Percentiles rank a stretch among this genome's conserved stretches.
Evolutionary conservation across 1,140 invertebrate genomes (phyloP).

Genomic region (Papilio polytes): DNA sequence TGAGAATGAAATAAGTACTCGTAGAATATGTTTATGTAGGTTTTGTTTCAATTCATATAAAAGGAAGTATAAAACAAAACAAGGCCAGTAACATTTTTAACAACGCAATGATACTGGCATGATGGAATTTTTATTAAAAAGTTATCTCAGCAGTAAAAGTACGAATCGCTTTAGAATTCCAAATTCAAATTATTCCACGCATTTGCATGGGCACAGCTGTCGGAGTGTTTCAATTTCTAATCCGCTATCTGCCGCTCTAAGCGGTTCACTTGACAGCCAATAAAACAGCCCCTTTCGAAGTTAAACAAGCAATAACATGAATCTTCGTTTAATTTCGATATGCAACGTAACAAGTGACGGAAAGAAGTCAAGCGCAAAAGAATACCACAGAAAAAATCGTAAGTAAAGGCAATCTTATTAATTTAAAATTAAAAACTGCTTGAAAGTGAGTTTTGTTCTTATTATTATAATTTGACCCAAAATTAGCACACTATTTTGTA

Average conservation of each 20-base stretch:
- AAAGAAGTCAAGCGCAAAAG: not conserved
- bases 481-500: no score
- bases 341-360: not conserved
- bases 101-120: not conserved
- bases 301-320: not conserved
- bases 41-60: no score
- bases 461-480: no score
- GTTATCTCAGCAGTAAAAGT: not conserved
- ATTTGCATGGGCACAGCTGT: conserved; percentile 46
- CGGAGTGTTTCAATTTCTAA: conserved; percentile 42
- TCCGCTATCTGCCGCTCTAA: conserved; percentile 38
- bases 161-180: conserved; percentile 8
- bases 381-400: no score
- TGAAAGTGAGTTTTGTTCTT: no score
- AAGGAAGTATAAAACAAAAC: no score
- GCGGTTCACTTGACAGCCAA: conserved; percentile 35
- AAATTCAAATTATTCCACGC: conserved; percentile 45
- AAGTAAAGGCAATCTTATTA: no score
- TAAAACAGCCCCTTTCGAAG: conserved; percentile 29
- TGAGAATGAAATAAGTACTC: no score
- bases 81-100: not conserved
- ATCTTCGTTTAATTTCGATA: not conserved
- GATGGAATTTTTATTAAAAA: conserved; percentile 9
- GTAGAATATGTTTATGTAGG: no score
- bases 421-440: no score